Percentiles rank a stretch among this genome's conserved stretches.
Conservation (phyloP, 2,797 vertebrate species). For the Otolemur crassicaudatus region DNA sequence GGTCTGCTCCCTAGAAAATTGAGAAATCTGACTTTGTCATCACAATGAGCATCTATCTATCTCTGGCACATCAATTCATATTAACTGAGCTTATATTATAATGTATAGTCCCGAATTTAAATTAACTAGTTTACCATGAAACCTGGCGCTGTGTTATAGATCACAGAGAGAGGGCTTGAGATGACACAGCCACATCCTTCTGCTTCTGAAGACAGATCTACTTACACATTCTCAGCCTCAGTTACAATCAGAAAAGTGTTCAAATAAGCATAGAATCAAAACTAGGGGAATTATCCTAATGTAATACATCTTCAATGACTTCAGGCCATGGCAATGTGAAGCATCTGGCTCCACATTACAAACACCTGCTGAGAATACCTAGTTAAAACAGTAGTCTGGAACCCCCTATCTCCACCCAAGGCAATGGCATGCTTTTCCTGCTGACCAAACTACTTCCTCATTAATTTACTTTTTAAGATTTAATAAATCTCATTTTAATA, state of each 20-base stretch:
- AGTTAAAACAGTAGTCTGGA: background rate
- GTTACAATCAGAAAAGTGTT: background rate
- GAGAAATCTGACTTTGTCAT: background rate
- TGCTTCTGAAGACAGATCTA: background rate
- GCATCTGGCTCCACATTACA: background rate
- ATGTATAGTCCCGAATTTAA: background rate
- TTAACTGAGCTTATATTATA: constrained; percentile 3
- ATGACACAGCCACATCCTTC: background rate
- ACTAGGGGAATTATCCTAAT: background rate
- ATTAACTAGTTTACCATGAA: background rate
- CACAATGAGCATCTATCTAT: background rate
- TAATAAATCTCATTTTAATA: constrained; percentile 8
- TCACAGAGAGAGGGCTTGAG: background rate
- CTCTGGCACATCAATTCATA: background rate
- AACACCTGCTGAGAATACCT: background rate
- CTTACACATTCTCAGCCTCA: background rate
- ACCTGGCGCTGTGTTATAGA: background rate
- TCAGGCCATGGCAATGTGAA: background rate
- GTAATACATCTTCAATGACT: background rate
- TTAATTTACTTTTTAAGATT: background rate
- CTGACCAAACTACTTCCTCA: background rate
- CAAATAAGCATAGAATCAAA: background rate
- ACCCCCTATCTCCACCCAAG: background rate
- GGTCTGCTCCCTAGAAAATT: background rate
- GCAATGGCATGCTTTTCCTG: background rate